A percentile compares a stretch with the other conserved stretches of the same genome.
phyloP scores from a whole-genome alignment of 2,797 vertebrate genomes.

The Lepus oiostolus region DNA sequence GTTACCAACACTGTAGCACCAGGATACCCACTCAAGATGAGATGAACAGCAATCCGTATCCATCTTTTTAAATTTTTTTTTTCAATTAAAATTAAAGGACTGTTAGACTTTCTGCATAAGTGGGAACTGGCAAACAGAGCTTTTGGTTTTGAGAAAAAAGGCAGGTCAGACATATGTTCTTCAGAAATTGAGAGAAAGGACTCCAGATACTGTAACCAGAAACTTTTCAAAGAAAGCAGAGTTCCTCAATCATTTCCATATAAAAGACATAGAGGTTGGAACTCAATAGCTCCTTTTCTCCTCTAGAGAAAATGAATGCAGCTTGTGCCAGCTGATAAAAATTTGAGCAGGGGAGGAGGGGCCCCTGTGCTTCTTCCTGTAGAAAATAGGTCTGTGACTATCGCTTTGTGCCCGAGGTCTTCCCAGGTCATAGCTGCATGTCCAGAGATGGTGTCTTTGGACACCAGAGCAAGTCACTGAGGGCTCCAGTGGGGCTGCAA shows the following conservation, averaged over 20 bases:
- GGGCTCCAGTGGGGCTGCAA: no score
- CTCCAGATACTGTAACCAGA: not conserved
- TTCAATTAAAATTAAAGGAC: not conserved
- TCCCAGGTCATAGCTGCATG: not conserved
- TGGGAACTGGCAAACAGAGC: not conserved
- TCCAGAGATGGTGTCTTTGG: not conserved
- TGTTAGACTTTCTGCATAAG: not conserved
- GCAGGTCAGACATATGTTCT: not conserved
- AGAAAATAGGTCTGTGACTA: not conserved
- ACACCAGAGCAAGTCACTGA: not conserved
- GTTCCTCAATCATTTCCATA: conserved; percentile 21
- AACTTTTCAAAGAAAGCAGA: conserved; percentile 52
- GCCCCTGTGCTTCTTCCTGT: not conserved
- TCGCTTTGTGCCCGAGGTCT: not conserved
- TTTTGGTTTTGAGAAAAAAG: conserved; percentile 50
- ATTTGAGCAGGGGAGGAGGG: not conserved
- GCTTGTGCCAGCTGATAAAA: conserved; percentile 14
- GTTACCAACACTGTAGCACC: not conserved
- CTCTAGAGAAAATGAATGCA: conserved; percentile 13
- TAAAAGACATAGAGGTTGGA: not conserved
- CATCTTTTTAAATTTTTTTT: not conserved
- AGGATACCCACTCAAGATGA: not conserved
- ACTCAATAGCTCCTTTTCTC: conserved; percentile 43
- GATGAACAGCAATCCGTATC: not conserved
- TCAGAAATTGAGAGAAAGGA: conserved; percentile 58